These are phyloP conservation scores for Copidosoma aretas DNA, from an alignment of 2,888 invertebrate species.

Conservation along the genomic window DNA sequence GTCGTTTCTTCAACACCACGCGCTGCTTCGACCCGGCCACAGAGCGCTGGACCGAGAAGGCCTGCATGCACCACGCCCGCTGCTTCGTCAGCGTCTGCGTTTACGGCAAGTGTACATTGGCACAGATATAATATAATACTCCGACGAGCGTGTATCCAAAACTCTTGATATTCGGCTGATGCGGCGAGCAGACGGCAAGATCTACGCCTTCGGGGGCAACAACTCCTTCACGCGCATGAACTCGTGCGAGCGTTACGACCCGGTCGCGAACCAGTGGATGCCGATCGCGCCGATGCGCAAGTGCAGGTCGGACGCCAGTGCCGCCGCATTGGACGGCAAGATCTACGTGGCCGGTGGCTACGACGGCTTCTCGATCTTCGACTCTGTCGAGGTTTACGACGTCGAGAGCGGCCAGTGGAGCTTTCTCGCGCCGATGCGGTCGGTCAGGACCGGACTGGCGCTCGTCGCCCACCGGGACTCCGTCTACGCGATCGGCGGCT, in stretches of 20 bases:
- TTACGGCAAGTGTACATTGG: too few relatives aligned
- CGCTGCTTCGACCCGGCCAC: constrained; percentile 80
- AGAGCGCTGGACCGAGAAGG: constrained; percentile 77
- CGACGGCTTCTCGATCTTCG: constrained; percentile 78
- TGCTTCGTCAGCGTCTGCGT: constrained; percentile 81
- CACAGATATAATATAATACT: too few relatives aligned
- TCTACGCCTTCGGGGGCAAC: constrained; percentile 85
- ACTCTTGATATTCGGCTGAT: background rate
- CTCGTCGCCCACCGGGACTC: constrained; percentile 72
- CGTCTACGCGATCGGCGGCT: constrained; percentile 82
- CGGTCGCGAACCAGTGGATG: constrained; percentile 80
- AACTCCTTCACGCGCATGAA: constrained; percentile 79
- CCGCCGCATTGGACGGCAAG: constrained; percentile 73
- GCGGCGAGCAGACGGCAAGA: constrained; percentile 65
- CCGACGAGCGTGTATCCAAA: background rate
- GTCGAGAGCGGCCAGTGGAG: constrained; percentile 76
- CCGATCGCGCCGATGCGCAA: constrained; percentile 77
- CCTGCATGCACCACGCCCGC: constrained; percentile 81
- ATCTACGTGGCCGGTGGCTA: constrained; percentile 83
- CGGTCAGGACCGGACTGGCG: constrained; percentile 78
- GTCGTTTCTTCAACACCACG: constrained; percentile 78
- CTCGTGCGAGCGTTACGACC: constrained; percentile 81
- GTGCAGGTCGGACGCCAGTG: constrained; percentile 80
- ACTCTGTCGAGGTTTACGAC: constrained; percentile 78
- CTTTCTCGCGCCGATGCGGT: constrained; percentile 73